Percentiles rank a stretch among this genome's conserved stretches.
phyloP scores from a whole-genome alignment of 2,797 vertebrate species.

The Gobionotothen gibberifrons region DNA sequence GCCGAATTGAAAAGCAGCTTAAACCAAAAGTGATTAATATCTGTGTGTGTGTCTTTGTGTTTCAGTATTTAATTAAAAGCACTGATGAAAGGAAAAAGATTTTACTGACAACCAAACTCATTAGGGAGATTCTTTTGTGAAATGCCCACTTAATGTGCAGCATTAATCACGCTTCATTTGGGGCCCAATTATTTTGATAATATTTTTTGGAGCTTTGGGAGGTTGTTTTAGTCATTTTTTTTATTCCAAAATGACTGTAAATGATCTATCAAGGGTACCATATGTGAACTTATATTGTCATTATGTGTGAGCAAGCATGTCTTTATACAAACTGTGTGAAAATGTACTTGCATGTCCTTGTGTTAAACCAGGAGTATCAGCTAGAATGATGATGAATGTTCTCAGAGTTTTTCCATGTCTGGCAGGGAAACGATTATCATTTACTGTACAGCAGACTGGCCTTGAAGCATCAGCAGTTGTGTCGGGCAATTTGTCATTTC shows the following conservation, averaged over 20 bases:
- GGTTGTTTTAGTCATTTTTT: background rate
- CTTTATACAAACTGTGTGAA: background rate
- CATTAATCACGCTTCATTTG: constrained; percentile 50
- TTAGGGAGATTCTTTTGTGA: constrained; percentile 52
- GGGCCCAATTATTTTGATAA: constrained; percentile 23
- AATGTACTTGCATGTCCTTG: background rate
- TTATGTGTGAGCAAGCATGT: background rate
- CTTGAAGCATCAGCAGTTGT: constrained; percentile 58
- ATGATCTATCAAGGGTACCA: background rate
- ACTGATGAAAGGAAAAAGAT: constrained; percentile 51
- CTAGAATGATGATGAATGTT: constrained; percentile 37
- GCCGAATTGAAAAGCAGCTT: constrained; percentile 63
- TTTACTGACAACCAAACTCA: constrained; percentile 51
- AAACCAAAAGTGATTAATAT: constrained; percentile 58
- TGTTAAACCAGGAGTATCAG: constrained; percentile 14
- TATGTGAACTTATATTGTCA: background rate
- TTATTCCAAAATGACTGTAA: background rate
- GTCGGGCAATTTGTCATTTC: constrained; percentile 61
- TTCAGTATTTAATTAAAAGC: constrained; percentile 73
- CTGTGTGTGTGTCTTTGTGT: constrained; percentile 52
- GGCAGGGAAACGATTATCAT: constrained; percentile 46
- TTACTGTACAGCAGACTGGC: constrained; percentile 48
- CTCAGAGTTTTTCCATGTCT: constrained; percentile 43
- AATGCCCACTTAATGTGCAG: constrained; percentile 48
- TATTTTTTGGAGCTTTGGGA: constrained; percentile 6